Base-by-base conservation (phyloP, 2,888 invertebrate species). In the Magallana nippona region DNA sequence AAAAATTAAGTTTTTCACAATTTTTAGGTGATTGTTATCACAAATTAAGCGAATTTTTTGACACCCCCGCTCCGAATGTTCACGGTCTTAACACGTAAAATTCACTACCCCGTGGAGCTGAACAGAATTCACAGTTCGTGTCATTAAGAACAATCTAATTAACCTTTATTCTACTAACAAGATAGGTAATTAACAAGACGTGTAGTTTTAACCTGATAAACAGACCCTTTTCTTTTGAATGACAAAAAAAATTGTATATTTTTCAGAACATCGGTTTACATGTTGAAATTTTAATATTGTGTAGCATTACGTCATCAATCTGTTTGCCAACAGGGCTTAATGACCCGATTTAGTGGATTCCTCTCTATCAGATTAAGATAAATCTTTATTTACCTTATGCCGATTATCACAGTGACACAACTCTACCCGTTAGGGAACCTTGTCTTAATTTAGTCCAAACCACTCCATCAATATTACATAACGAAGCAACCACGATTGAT, bases 391-490 rank as follows among this genome's bases (percentile, higher is more conserved):
- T 71, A 32, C 22, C 1, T 11, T 71, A 27, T 27, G 32, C 27
- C 27, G 71, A 71, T 71, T 71, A 71, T 71, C 71, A 27, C 2
- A 5, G 71, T 71, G 71, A 32, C 71, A 71, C 15, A 22, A 10
- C 22, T 71, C 27, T 27, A 13, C 71, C 71, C 71, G 27, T 71
- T 71, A 27, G 15, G 27, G 27, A 71, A 22, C 15, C 71, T 27
- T 71, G 71, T 71, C 71, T 71, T 71, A 22, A 71, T 71, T 71
- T 27, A 71, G 71, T 71, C 32, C 71, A 71, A 71, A 71, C 71
- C 32, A 71, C 19, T 71, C 71, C 71, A 71, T 71, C 22, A 71
- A 71, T 71, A 27, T 71, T 71, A 71, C 71, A 71, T 71, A 71
- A 71, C 32, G 71, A 44, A 5, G 27, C 15, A 22, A n/a, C 27